A percentile compares a stretch with the other conserved stretches of the same genome.
These are phyloP conservation scores for Pitangus sulphuratus DNA, from an alignment of 2,797 vertebrate genomes.

Conservation along the genomic window DNA sequence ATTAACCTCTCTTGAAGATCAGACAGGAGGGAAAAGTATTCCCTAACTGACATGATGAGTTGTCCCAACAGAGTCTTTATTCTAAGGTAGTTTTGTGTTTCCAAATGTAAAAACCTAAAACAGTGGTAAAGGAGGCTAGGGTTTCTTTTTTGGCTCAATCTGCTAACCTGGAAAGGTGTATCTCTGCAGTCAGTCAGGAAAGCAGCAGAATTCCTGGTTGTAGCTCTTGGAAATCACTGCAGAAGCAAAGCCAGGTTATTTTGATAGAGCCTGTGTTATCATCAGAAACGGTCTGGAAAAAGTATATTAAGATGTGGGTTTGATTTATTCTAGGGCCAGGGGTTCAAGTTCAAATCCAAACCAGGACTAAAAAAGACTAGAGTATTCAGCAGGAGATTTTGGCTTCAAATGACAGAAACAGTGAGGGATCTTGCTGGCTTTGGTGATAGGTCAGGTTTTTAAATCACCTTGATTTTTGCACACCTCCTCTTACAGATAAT, in stretches of 20 bases:
- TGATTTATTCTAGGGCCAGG: conserved; percentile 29
- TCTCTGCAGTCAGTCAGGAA: neutral
- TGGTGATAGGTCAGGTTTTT: conserved; percentile 13
- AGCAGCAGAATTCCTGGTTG: neutral
- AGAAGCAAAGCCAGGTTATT: conserved; percentile 41
- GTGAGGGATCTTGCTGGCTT: conserved; percentile 10
- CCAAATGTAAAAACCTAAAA: neutral
- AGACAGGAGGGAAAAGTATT: neutral
- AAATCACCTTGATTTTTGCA: conserved; percentile 40
- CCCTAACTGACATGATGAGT: neutral
- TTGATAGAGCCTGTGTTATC: conserved; percentile 12
- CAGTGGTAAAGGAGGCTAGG: neutral
- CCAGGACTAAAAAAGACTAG: conserved; percentile 26
- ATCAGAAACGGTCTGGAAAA: conserved; percentile 8
- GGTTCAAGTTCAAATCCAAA: conserved; percentile 37
- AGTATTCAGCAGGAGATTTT: conserved; percentile 28
- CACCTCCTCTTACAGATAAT: neutral
- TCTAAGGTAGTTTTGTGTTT: neutral
- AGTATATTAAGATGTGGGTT: neutral
- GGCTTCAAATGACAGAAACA: conserved; percentile 37
- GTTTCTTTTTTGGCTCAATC: neutral
- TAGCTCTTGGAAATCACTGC: conserved; percentile 13
- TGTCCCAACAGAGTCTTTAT: neutral
- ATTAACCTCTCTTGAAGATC: neutral
- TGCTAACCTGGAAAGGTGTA: neutral